Evolutionary conservation across 2,888 invertebrate genomes (phyloP).

Genomic region (Syritta pipiens): DNA sequence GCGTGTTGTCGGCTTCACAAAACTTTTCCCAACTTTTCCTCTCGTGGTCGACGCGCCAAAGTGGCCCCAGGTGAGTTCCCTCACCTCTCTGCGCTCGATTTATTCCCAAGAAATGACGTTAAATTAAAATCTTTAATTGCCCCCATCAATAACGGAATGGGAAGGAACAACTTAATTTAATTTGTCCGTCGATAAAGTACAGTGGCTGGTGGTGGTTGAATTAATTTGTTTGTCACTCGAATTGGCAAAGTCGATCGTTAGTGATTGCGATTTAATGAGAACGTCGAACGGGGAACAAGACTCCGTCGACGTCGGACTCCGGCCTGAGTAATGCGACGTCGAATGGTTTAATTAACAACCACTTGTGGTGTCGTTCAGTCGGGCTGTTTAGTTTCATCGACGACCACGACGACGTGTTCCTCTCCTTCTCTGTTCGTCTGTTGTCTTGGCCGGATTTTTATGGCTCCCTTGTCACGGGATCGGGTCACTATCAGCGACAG

Average conservation of each 20-base stretch:
- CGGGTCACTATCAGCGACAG: neutral
- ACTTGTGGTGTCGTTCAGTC: conserved; percentile 8
- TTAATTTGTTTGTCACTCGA: conserved; percentile 49
- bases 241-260: conserved; percentile 34
- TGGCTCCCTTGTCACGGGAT: neutral
- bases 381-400: too few species aligned
- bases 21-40: conserved; percentile 55
- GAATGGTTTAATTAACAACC: conserved; percentile 44
- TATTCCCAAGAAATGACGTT: conserved; percentile 30
- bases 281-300: neutral
- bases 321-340: conserved; percentile 44
- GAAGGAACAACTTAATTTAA: conserved; percentile 55
- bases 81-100: too few species aligned
- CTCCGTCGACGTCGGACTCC: neutral
- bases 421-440: neutral
- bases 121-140: conserved; percentile 60
- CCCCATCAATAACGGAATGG: conserved; percentile 41
- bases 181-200: conserved; percentile 39
- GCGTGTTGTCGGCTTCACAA: conserved; percentile 52
- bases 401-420: too few species aligned
- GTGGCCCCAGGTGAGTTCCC: conserved; percentile 3
- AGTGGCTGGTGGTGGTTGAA: conserved; percentile 10
- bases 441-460: neutral
- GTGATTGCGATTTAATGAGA: conserved; percentile 31
- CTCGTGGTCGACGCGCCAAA: neutral